Evolutionary conservation across 2,113 vertebrate species (phyloP), one percentile per base, ranked within the genome.

Genomic region (Halichoeres trimaculatus): DNA sequence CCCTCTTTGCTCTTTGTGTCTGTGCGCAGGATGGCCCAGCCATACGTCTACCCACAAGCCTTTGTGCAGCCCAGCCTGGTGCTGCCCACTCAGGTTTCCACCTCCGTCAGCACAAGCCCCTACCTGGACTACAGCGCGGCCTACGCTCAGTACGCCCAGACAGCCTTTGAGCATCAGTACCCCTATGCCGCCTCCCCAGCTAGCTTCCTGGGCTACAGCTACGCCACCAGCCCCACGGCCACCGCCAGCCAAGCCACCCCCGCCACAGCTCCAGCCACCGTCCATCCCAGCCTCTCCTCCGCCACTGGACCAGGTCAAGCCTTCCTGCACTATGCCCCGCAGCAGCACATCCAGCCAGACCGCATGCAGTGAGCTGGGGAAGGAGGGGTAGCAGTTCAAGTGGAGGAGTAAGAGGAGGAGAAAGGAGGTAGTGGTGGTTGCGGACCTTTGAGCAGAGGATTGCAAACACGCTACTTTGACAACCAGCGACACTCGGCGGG

Each of bases 161-260:
- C 96, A 59, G 88, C 96, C 91, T 98, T 96, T 0, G 97, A 98
- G 55, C 97, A 98, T 73, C 97, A 97, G 94, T 97, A 97, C 70
- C 97, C 97, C 0, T 98, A 96, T 0, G 95, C 97, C 0, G 94
- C 96, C 76, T 97, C 97, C 0, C 96, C 97, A 0, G 92, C 91
- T 0, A 64, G 96, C 1, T 94, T 96, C 75, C 88, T 97, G 78
- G 95, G 96, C 0, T 95, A 96, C 53, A 87, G 95, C 91, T 98
- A 96, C 79, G 57, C 96, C 63, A 67, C 95, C 65, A 95, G 95
- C 70, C 88, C 96, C 0, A 85, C 93, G 0, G 82, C 95, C 45
- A 85, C 93, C 8, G 78, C 95, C 0, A 89, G 95, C 0, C 91
- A 83, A 0, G 24, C 90, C 1, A 8, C 74, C 14, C 57, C 95